phyloP scores from a whole-genome alignment of 1,140 invertebrate genomes.

The Eulimnadia texana region DNA sequence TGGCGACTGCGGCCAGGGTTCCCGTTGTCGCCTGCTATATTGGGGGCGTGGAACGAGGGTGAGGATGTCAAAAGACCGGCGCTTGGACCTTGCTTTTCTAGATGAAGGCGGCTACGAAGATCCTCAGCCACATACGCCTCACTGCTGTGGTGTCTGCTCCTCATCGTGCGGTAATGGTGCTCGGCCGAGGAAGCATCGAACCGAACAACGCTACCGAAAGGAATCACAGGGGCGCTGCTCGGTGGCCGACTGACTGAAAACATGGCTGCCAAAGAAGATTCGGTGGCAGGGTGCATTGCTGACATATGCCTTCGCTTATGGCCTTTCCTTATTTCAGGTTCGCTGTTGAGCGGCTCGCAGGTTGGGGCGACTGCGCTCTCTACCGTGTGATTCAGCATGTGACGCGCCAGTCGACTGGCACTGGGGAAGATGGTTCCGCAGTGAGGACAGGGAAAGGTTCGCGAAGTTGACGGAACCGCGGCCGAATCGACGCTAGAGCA shows the following conservation, averaged over 20 bases:
- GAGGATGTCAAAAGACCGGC: background rate
- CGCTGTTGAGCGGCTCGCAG: constrained; percentile 34
- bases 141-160: background rate
- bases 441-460: constrained; percentile 53
- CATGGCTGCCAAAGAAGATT: background rate
- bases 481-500: constrained; percentile 1
- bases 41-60: background rate
- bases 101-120: background rate
- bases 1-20: background rate
- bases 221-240: constrained; percentile 23
- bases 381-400: constrained; percentile 70
- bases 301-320: constrained; percentile 26
- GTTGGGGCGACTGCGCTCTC: constrained; percentile 60
- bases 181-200: background rate
- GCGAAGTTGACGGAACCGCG: constrained; percentile 32
- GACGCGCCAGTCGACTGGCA: constrained; percentile 72
- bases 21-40: background rate
- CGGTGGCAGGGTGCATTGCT: constrained; percentile 16
- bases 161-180: background rate
- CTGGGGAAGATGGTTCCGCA: constrained; percentile 71
- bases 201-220: constrained; percentile 20
- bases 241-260: background rate
- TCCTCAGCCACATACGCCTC: background rate
- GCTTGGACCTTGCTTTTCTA: background rate
- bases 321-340: constrained; percentile 25